Evolutionary conservation across 2,888 invertebrate genomes (phyloP).

Genomic region (Hemaris fuciformis): DNA sequence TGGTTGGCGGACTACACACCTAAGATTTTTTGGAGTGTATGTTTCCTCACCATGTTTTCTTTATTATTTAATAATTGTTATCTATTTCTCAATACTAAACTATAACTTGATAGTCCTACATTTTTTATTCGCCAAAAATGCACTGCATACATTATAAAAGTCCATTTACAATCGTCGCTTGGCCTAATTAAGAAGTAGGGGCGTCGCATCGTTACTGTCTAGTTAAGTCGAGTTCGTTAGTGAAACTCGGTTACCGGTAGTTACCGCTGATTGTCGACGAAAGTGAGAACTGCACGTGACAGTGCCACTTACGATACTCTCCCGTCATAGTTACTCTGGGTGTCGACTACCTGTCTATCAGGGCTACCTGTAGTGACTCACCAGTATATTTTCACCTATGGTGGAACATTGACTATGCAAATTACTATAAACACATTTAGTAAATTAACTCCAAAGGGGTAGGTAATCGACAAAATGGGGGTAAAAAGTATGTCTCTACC

Average conservation of each 20-base stretch:
- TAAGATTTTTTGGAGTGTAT: too few relatives aligned
- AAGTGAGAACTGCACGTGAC: conserved; percentile 51
- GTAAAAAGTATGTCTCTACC: too few relatives aligned
- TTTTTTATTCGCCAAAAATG: background rate
- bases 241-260: conserved; percentile 62
- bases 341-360: background rate
- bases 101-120: background rate
- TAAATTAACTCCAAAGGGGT: too few relatives aligned
- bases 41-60: too few relatives aligned
- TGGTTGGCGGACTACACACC: too few relatives aligned
- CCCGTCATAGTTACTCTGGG: background rate
- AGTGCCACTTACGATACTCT: background rate
- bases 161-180: conserved; percentile 50
- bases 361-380: too few relatives aligned
- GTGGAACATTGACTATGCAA: too few relatives aligned
- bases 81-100: background rate
- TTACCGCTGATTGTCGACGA: conserved; percentile 64
- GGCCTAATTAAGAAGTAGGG: conserved; percentile 67
- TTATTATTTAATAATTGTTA: too few relatives aligned
- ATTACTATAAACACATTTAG: too few relatives aligned
- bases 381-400: too few relatives aligned
- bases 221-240: conserved; percentile 72
- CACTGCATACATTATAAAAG: conserved; percentile 36
- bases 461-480: too few relatives aligned
- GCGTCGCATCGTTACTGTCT: conserved; percentile 61